phyloP scores from a whole-genome alignment of 1,140 invertebrate genomes.

The Spodoptera frugiperda region DNA sequence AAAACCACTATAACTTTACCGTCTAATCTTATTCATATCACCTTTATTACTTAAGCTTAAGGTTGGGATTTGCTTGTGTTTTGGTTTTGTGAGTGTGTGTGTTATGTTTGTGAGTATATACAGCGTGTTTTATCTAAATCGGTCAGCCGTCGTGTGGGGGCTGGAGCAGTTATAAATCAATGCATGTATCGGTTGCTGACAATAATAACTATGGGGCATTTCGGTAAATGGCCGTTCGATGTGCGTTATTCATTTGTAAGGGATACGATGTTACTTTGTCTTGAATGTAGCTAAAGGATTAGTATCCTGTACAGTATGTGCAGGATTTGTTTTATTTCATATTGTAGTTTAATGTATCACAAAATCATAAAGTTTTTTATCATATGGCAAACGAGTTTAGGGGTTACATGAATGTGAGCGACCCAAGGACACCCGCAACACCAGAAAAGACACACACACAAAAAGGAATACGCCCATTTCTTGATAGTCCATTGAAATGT shows the following conservation, averaged over 20 bases:
- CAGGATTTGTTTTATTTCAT: too few relatives aligned
- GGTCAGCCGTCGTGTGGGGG: conserved; percentile 79
- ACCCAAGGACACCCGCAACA: too few relatives aligned
- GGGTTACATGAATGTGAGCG: too few relatives aligned
- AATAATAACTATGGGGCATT: conserved; percentile 60
- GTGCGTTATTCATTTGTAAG: conserved; percentile 5
- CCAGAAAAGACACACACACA: too few relatives aligned
- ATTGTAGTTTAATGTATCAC: too few relatives aligned
- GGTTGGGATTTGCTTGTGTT: conserved; percentile 31
- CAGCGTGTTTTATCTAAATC: conserved; percentile 76
- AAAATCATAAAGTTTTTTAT: too few relatives aligned
- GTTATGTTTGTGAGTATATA: conserved; percentile 55
- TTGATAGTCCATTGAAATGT: too few relatives aligned
- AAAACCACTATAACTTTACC: conserved; percentile 14
- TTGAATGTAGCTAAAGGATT: too few relatives aligned
- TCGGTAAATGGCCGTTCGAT: conserved; percentile 51
- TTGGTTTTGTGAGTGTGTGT: conserved; percentile 24
- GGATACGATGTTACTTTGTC: neutral
- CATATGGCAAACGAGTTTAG: too few relatives aligned
- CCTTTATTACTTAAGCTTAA: conserved; percentile 41
- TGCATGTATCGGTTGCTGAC: conserved; percentile 69
- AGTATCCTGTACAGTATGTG: too few relatives aligned
- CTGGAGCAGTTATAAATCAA: conserved; percentile 66
- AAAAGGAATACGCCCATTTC: too few relatives aligned
- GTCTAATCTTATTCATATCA: neutral